These are phyloP conservation scores for Aplocera efformata DNA, from an alignment of 2,888 invertebrate species.

Conservation along the genomic window DNA sequence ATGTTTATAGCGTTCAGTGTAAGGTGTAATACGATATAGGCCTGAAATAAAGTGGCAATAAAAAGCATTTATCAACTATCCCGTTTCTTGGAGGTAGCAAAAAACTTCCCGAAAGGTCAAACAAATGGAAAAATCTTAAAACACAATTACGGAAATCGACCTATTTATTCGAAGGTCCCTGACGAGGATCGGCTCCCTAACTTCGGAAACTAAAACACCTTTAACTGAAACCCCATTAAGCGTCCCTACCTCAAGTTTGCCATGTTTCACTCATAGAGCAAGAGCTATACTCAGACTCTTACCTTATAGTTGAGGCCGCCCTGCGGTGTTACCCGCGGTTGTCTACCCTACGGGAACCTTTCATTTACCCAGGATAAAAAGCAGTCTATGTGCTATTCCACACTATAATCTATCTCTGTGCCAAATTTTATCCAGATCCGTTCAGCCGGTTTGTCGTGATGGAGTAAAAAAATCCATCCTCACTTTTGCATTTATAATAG, in stretches of 20 bases:
- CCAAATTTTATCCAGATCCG: no score
- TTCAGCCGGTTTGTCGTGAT: no score
- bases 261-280: conserved; percentile 18
- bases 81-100: not conserved
- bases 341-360: no score
- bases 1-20: no score
- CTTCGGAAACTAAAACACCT: conserved; percentile 26
- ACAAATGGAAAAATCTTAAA: conserved; percentile 1
- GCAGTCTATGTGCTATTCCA: no score
- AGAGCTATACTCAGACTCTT: not conserved
- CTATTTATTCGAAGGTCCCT: conserved; percentile 4
- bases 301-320: no score
- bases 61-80: conserved; percentile 12
- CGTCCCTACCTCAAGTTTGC: conserved; percentile 16
- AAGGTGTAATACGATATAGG: no score
- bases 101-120: not conserved
- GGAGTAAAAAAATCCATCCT: no score
- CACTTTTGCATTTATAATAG: no score
- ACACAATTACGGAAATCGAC: conserved; percentile 2
- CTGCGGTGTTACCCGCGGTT: no score
- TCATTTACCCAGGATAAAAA: no score
- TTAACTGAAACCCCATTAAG: conserved; percentile 27
- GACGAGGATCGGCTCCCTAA: conserved; percentile 12
- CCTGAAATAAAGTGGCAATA: not conserved
- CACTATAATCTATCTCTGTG: no score